Percentiles rank a stretch among this genome's conserved stretches.
These are phyloP conservation scores for Acomys russatus DNA, from an alignment of 2,797 vertebrate genomes.

Conservation along the genomic window DNA sequence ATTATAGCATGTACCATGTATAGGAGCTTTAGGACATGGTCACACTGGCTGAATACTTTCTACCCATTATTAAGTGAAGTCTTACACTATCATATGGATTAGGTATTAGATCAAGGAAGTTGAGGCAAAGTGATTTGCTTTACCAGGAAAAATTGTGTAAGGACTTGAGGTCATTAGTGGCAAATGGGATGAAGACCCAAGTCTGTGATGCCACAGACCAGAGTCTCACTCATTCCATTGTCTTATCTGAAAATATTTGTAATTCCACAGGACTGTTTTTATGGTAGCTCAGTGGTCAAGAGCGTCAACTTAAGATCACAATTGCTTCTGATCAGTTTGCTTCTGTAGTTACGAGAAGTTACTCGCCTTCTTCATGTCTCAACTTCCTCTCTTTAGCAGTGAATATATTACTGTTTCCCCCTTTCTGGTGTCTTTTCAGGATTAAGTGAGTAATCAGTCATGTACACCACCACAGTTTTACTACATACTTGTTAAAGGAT, in stretches of 20 bases:
- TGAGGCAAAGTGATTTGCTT: neutral
- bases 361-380: neutral
- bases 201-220: neutral
- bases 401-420: neutral
- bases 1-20: neutral
- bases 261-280: neutral
- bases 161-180: neutral
- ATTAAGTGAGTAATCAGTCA: conserved; percentile 4
- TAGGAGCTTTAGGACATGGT: neutral
- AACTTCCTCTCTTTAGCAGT: conserved; percentile 40
- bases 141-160: neutral
- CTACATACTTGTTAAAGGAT: neutral
- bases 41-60: neutral
- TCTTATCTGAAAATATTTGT: neutral
- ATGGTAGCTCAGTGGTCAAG: neutral
- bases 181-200: neutral
- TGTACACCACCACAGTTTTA: neutral
- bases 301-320: neutral
- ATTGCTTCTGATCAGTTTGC: neutral
- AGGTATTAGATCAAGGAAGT: neutral
- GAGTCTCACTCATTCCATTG: neutral
- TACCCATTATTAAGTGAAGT: neutral
- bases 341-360: conserved; percentile 12
- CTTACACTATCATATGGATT: neutral
- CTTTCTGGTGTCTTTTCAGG: neutral